phyloP scores from a whole-genome alignment of 2,888 invertebrate genomes.

The Caenorhabditis zanzibari region DNA sequence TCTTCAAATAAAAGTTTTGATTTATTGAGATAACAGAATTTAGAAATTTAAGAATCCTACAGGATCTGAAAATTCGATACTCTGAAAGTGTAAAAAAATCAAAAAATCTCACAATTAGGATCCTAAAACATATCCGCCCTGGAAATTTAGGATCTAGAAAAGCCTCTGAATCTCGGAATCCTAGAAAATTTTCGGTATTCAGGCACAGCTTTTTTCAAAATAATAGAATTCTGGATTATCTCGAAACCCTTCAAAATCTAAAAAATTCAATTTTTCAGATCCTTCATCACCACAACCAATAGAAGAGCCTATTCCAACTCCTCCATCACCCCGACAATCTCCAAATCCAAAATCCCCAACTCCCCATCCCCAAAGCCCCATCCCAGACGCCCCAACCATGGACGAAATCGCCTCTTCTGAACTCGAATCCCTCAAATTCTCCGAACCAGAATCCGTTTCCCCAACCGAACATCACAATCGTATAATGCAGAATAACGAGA shows the following conservation, averaged over 20 bases:
- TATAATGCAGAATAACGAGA: conserved; percentile 56
- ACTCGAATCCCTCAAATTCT: conserved; percentile 27
- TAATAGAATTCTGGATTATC: no score
- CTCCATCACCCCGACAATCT: neutral
- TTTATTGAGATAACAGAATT: no score
- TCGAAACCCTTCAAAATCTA: neutral
- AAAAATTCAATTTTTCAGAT: neutral
- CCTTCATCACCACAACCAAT: neutral
- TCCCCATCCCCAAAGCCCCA: conserved; percentile 5
- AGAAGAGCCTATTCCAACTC: neutral
- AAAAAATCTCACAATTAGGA: no score
- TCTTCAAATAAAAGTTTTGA: no score
- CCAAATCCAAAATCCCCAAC: neutral
- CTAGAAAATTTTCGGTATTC: no score
- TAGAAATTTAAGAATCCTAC: no score
- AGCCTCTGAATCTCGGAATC: no score
- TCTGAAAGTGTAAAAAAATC: no score
- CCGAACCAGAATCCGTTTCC: neutral
- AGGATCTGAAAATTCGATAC: no score
- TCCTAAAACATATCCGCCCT: no score
- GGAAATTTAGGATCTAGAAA: no score
- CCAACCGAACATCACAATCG: conserved; percentile 3
- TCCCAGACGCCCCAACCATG: conserved; percentile 29
- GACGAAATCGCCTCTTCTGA: conserved; percentile 37
- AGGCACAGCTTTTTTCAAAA: no score